Base-by-base conservation (phyloP, 1,140 invertebrate species). In the Telenomus remus region DNA sequence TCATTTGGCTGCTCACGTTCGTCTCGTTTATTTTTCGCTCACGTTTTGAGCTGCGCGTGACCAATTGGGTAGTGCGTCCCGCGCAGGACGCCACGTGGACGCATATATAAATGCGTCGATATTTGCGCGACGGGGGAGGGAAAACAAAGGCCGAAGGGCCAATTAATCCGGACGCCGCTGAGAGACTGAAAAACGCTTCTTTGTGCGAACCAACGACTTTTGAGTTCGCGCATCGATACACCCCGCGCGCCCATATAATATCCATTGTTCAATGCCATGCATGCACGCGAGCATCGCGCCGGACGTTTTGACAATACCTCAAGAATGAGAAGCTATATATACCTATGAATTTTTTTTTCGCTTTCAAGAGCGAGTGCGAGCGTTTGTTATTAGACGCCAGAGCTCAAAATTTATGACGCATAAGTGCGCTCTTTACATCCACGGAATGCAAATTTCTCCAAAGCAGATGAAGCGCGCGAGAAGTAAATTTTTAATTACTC, bases 111-210 rank as follows among this genome's bases (percentile, higher is more conserved):
- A 70, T 61, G 44, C 15, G 49, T 56, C 57, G 66, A 55, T 56
- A 56, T 54, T 61, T 14, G 44, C 34, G 12, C 9, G 8, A 33
- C 19, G 42, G 12, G 64, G 39, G 15, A 53, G 50, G 44, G 48
- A 60, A 34, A 49, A 39, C 15, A 16, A 27, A 13, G 14, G 16
- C 27, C 16, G 19, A 43, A 46, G 49, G 37, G 55, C 49, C 66
- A 70, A 70, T 70, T 70, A 70, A 70, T 70, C 65, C 54, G 27
- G 19, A 14, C 47, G 39, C 39, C 13, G 46, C 47, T 51, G 63
- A 37, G 48, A 68, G 55, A 48, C 55, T 57, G 13, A 33, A 65
- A 56, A 66, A 48, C 44, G 63, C 47, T 66, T 49, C 63, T 66
- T 66, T 66, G 46, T 66, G 63, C 53, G 49, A 64, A 27, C 19